Percentiles rank a stretch among this genome's conserved stretches.
Conservation (phyloP, 30 jellyfish, hydroid and myxozoan genomes). For the Turritopsis rubra region DNA sequence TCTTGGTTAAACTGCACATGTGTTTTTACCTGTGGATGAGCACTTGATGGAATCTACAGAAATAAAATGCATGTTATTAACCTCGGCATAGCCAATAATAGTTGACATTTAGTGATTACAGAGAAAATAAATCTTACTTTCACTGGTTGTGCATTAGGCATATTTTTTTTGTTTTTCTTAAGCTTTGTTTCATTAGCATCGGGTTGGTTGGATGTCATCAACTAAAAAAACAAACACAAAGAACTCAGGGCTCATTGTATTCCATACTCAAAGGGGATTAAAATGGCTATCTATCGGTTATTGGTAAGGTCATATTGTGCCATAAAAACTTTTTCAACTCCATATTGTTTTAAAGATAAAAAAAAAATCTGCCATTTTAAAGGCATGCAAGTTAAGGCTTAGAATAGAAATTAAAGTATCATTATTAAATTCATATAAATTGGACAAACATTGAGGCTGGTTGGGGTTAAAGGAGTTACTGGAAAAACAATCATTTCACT, state of each 20-base stretch:
- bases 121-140: conserved; percentile 3
- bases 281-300: no score
- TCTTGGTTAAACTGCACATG: conserved; percentile 68
- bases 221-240: conserved; percentile 1
- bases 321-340: no score
- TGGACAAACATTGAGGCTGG: no score
- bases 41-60: conserved; percentile 32
- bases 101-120: no score
- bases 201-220: conserved; percentile 8
- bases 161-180: conserved; percentile 22
- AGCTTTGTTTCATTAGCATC: conserved; percentile 23
- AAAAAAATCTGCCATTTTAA: no score
- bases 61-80: background rate
- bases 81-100: no score
- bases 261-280: no score
- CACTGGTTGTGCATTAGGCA: conserved; percentile 31
- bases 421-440: no score
- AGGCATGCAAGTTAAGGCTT: no score
- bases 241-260: no score
- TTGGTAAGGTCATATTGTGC: no score
- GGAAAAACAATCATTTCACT: background rate
- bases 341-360: background rate
- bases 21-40: conserved; percentile 69
- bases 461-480: background rate
- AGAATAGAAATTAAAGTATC: no score